Base-by-base conservation (phyloP, 2,797 vertebrate species). In the Cossypha dichroa region DNA sequence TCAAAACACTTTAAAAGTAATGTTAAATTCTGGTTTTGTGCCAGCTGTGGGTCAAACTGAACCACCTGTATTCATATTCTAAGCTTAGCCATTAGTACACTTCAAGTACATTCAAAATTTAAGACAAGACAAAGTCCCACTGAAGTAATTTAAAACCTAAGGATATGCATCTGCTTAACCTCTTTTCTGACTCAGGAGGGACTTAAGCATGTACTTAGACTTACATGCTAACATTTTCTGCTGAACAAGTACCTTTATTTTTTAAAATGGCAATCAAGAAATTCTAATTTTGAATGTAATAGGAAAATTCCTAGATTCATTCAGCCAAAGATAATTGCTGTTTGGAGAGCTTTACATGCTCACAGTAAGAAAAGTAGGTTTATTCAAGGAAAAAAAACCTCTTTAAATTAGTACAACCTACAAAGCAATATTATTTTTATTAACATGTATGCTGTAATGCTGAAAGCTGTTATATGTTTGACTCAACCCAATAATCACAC, bases 291-390 rank as follows among this genome's bases (percentile, higher is more conserved):
- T 91, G 49, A 92, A 75, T 48, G 93, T 78, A 93, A 85, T 54
- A 64, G 84, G 92, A 95, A 95, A 95, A 94, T 92, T 92, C 86
- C 84, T 87, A 77, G 68, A 92, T 93, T 92, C 68, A 80, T 88
- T 87, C 75, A 85, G 92, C 91, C 96, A 96, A 96, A 95, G 86
- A 93, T 96, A 95, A 97, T 89, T 94, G 78, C 64, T 92, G 23
- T 79, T 95, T 83, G 88, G 93, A 95, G 81, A 87, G 54, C 20
- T 93, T 67, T 94, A 51, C 80, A 54, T 38, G 46, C 10, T 11
- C 9, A 2, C 52, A 46, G 45, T 91, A 76, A 90, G 77, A 75
- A 92, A 93, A 82, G 41, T 77, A 74, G 4, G 4, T 95, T 95
- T 83, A 94, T 68, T 46, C 78, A 66, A 96, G 72, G 29, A 9